Evolutionary conservation across 2,113 vertebrate genomes (phyloP).

Genomic region (Aegypius monachus): DNA sequence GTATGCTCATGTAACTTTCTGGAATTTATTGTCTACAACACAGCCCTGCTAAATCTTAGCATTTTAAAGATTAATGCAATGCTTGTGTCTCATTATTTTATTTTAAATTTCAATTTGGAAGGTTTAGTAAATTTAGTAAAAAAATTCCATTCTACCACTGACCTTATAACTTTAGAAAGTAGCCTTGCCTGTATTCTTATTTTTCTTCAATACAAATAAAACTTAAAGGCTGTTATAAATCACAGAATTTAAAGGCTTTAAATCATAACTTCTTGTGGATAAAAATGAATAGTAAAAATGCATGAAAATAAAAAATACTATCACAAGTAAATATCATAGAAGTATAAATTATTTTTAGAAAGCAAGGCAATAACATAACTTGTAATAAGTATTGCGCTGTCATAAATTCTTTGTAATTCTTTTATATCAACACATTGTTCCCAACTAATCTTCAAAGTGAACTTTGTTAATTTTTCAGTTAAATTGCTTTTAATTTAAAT

Average conservation of each 20-base stretch:
- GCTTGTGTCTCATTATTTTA: neutral
- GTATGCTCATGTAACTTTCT: neutral
- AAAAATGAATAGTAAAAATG: conserved; percentile 42
- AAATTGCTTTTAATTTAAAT: neutral
- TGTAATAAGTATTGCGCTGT: conserved; percentile 14
- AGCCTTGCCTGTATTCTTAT: neutral
- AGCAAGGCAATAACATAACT: neutral
- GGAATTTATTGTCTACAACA: neutral
- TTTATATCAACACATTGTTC: neutral
- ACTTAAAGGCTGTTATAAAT: conserved; percentile 1
- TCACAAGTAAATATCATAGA: conserved; percentile 38
- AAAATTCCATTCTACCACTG: neutral
- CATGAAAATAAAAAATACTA: conserved; percentile 38
- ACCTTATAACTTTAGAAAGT: neutral
- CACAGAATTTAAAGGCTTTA: neutral
- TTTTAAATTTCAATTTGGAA: neutral
- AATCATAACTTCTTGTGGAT: neutral
- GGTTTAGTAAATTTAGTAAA: neutral
- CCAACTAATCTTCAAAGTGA: neutral
- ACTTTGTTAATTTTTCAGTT: neutral
- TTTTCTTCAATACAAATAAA: conserved; percentile 20
- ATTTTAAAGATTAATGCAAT: neutral
- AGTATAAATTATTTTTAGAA: conserved; percentile 39
- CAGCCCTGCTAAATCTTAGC: neutral
- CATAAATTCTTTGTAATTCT: conserved; percentile 18